Conservation (phyloP, 35 echinoderm and acorn worm genomes). For the Heliocidaris erythrogramma region DNA sequence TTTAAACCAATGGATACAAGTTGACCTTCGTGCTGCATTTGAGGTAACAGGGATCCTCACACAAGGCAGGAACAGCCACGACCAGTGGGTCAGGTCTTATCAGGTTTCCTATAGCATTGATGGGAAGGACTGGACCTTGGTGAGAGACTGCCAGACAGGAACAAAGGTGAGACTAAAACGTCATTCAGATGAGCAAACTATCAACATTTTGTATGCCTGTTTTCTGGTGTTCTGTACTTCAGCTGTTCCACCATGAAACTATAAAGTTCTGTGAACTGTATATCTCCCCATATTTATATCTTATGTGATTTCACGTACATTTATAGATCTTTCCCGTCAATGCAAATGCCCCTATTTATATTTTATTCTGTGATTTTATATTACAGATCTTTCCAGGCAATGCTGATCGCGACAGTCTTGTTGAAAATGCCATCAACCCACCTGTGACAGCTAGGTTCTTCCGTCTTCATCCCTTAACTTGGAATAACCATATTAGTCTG, state of each 20-base stretch:
- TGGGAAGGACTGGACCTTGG: constrained; percentile 29
- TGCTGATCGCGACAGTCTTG: neutral
- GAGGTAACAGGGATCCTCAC: constrained; percentile 42
- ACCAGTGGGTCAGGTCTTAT: constrained; percentile 44
- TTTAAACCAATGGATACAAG: constrained; percentile 49
- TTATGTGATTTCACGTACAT: too few relatives aligned
- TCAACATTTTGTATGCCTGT: too few relatives aligned
- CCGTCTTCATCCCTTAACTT: constrained; percentile 35
- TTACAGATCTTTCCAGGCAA: constrained; percentile 36
- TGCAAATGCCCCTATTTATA: too few relatives aligned
- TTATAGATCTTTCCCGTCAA: too few relatives aligned
- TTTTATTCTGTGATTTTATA: neutral
- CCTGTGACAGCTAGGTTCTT: constrained; percentile 50
- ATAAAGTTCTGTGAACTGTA: too few relatives aligned
- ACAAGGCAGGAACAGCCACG: neutral
- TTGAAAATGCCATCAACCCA: constrained; percentile 15
- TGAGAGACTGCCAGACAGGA: neutral
- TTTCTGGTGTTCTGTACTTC: too few relatives aligned
- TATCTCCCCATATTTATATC: too few relatives aligned
- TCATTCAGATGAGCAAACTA: too few relatives aligned
- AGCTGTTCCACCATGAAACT: too few relatives aligned
- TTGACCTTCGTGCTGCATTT: constrained; percentile 23
- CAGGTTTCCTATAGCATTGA: constrained; percentile 37
- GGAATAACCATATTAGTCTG: constrained; percentile 56
- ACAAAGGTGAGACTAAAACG: neutral